A percentile compares a stretch with the other conserved stretches of the same genome.
Evolutionary conservation across 2,888 invertebrate genomes (phyloP).

Genomic region (Scaptomyza cyrtandrae): DNA sequence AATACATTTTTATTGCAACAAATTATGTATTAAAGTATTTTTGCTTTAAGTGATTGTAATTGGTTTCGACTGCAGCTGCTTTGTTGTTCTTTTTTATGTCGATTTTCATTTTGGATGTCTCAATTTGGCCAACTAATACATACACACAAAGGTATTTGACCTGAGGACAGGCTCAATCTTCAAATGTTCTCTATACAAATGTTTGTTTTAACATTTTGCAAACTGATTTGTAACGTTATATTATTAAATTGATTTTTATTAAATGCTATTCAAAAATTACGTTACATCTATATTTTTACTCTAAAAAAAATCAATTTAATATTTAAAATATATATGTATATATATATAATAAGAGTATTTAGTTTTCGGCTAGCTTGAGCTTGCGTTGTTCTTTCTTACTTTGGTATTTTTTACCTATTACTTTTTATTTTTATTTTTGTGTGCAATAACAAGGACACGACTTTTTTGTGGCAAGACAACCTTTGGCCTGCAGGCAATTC

Average conservation of each 20-base stretch:
- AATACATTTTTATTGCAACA: neutral
- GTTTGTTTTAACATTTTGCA: neutral
- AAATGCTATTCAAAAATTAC: neutral
- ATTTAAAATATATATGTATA: neutral
- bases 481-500: conserved; percentile 36
- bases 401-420: conserved; percentile 18
- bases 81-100: conserved; percentile 5
- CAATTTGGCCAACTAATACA: conserved; percentile 32
- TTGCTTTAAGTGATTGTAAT: conserved; percentile 17
- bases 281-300: neutral
- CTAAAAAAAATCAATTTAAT: neutral
- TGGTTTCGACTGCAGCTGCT: conserved; percentile 24
- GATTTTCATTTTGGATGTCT: conserved; percentile 29
- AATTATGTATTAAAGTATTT: neutral
- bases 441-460: conserved; percentile 29
- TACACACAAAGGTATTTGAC: conserved; percentile 39
- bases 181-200: neutral
- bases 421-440: conserved; percentile 1
- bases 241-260: neutral
- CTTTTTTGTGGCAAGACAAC: conserved; percentile 24
- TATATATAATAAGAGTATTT: neutral
- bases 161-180: conserved; percentile 29
- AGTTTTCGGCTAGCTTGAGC: neutral
- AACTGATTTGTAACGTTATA: neutral
- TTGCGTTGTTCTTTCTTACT: conserved; percentile 5